Conservation (phyloP, 2,113 vertebrate species). For the Cnemophilus loriae region DNA sequence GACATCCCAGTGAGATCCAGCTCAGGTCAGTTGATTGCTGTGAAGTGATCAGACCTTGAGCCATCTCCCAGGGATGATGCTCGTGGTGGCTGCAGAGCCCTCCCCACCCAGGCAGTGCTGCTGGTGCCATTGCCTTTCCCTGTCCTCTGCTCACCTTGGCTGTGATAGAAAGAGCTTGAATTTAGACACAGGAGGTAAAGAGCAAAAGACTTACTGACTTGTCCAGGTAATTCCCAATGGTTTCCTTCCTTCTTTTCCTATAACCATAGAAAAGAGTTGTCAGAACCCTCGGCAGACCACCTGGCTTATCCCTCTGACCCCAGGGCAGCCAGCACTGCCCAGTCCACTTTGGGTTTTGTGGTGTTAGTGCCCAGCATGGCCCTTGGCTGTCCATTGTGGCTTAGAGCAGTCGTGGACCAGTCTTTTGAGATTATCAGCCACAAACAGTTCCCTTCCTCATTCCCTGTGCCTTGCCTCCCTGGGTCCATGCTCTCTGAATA, state of each 20-base stretch:
- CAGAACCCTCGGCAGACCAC: neutral
- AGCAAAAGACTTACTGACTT: neutral
- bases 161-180: neutral
- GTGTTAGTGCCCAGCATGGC: neutral
- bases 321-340: neutral
- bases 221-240: neutral
- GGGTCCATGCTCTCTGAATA: neutral
- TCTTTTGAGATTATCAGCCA: neutral
- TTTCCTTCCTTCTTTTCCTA: neutral
- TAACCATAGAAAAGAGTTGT: neutral
- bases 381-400: neutral
- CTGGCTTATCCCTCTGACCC: neutral
- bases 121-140: neutral
- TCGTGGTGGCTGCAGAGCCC: neutral
- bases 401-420: neutral
- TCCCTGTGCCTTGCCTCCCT: neutral
- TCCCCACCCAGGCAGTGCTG: neutral
- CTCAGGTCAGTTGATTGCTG: neutral
- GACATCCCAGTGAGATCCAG: neutral
- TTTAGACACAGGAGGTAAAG: neutral
- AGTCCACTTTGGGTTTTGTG: neutral
- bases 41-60: neutral
- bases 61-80: neutral
- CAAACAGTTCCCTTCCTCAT: neutral
- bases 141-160: neutral